Base-by-base conservation (phyloP, 2,113 vertebrate genomes). In the Phaetusa simplex region DNA sequence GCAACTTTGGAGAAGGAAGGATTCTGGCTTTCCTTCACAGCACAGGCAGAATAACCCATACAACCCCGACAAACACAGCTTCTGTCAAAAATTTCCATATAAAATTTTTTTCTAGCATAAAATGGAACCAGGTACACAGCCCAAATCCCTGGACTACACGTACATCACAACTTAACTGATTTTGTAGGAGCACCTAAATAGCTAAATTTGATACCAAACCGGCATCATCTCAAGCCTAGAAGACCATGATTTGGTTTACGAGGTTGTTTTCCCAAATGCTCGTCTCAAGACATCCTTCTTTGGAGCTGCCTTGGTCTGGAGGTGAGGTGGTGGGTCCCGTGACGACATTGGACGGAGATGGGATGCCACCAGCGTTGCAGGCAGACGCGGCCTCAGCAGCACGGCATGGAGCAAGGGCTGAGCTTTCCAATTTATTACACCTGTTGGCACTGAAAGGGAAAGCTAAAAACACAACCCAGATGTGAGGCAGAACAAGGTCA, bases 401-500 rank as follows among this genome's bases (percentile, higher is more conserved):
- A 9, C 16, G 0, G 78, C 52, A 7, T 53, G 1, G 36, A 73
- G 83, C n/a, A 0, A 12, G 1, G 6, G 61, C 59, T 6, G 45
- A 62, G 55, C 4, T 27, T 40, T 26, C 84, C 65, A 3, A 18
- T 1, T 11, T 15, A 38, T n/a, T 72, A 5, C 95, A 95, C 95
- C 96, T 95, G 95, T 11, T 42, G 74, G 85, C 71, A 47, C 38
- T 6, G 89, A 19, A 38, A 84, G 70, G 40, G 61, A 64, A 83
- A 83, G 91, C 83, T 56, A 30, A 71, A 86, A 94, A 82, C 81
- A 71, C 86, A 86, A 65, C 58, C 92, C 96, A 96, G 95, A 96
- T 97, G 96, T 61, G 50, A 82, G 69, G 55, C 1, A 83, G 86
- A 92, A 52, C 29, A 30, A 86, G 93, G 96, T 82, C 88, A 91